These are phyloP conservation scores for Brachionichthys hirsutus DNA, from an alignment of 2,113 vertebrate genomes.

Conservation along the genomic window DNA sequence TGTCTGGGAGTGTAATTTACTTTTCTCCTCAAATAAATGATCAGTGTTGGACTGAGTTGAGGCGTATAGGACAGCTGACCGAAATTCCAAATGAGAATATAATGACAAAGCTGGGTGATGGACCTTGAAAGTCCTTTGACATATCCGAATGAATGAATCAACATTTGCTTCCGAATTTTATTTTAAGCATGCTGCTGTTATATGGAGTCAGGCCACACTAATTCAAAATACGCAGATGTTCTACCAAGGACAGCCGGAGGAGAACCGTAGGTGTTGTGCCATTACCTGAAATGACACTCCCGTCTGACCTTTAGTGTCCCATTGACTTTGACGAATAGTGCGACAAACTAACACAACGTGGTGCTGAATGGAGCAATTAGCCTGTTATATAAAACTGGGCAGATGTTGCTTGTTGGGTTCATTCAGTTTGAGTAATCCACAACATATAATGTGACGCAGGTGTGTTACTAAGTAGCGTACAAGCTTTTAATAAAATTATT, in stretches of 20 bases:
- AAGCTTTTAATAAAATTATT: slow-evolving; percentile 23
- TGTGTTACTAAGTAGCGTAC: slow-evolving; percentile 13
- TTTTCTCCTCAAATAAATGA: slow-evolving; percentile 29
- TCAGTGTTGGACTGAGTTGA: slow-evolving; percentile 8
- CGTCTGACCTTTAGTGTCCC: slow-evolving; percentile 5
- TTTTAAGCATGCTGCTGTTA: slow-evolving; percentile 26
- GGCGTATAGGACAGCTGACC: background rate
- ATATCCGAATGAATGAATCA: slow-evolving; percentile 14
- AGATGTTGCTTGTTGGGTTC: slow-evolving; percentile 63
- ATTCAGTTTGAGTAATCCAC: slow-evolving; percentile 40
- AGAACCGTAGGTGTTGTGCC: slow-evolving; percentile 29
- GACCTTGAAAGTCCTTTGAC: slow-evolving; percentile 35
- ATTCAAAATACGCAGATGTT: slow-evolving; percentile 42
- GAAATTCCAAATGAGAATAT: slow-evolving; percentile 9
- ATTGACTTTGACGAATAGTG: slow-evolving; percentile 54
- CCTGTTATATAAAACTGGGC: slow-evolving; percentile 37
- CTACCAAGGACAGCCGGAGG: slow-evolving; percentile 43
- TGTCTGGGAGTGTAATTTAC: slow-evolving; percentile 21
- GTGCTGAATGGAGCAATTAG: slow-evolving; percentile 32
- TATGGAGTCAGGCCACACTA: slow-evolving; percentile 6
- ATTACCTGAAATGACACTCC: slow-evolving; percentile 37
- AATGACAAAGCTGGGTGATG: slow-evolving; percentile 7
- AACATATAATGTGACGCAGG: slow-evolving; percentile 29
- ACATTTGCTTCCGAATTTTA: background rate
- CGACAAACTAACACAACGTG: slow-evolving; percentile 30